phyloP scores from a whole-genome alignment of 1,140 invertebrate genomes.

The Hydropsyche tenuis region DNA sequence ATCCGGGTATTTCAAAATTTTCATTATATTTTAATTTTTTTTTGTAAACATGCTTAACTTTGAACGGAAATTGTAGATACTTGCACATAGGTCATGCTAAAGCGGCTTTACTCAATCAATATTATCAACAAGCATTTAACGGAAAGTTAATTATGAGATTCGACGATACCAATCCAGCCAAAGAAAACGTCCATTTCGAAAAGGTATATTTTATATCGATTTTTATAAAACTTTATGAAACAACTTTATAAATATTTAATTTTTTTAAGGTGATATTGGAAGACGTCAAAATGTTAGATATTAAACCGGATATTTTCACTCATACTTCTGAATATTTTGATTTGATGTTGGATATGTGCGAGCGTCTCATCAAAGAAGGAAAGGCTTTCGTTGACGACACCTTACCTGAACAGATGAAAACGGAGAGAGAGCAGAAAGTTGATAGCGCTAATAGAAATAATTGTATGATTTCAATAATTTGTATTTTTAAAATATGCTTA shows the following conservation, averaged over 20 bases:
- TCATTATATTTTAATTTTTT: slow-evolving; percentile 13
- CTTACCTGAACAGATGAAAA: slow-evolving; percentile 92
- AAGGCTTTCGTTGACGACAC: slow-evolving; percentile 98
- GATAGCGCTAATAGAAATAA: slow-evolving; percentile 89
- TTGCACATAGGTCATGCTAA: slow-evolving; percentile 99
- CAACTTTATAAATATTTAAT: too few relatives aligned
- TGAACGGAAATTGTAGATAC: slow-evolving; percentile 76
- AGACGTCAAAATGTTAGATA: slow-evolving; percentile 89
- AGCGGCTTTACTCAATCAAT: slow-evolving; percentile 96
- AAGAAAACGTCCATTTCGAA: slow-evolving; percentile 98
- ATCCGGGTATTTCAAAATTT: slow-evolving; percentile 73
- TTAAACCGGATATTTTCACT: slow-evolving; percentile 92
- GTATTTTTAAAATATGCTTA: background rate
- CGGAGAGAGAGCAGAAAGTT: slow-evolving; percentile 86
- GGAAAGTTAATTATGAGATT: slow-evolving; percentile 98
- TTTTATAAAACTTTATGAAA: too few relatives aligned
- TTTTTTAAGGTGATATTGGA: slow-evolving; percentile 83
- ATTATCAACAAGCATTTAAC: slow-evolving; percentile 93
- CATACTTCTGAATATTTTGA: slow-evolving; percentile 99
- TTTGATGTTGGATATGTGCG: slow-evolving; percentile 85
- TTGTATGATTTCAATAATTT: slow-evolving; percentile 63
- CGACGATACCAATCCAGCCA: slow-evolving; percentile 99
- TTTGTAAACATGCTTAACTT: slow-evolving; percentile 40
- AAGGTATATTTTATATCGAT: slow-evolving; percentile 67
- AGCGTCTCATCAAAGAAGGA: slow-evolving; percentile 83